phyloP scores from a whole-genome alignment of 1,140 invertebrate species.

The Rhyacophila brunnea region DNA sequence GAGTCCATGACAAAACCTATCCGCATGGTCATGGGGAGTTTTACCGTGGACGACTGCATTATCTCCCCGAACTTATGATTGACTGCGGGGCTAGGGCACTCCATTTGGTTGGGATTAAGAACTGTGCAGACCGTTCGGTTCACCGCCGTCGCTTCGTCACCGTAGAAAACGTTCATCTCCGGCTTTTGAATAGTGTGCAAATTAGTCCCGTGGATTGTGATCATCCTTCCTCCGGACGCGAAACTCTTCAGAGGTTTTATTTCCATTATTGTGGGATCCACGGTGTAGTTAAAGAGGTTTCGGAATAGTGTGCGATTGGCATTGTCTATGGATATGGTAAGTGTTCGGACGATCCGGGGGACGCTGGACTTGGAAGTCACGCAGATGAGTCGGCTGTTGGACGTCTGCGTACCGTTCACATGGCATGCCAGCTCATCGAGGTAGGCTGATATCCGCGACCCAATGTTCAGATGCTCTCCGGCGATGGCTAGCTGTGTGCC shows the following conservation, averaged over 20 bases:
- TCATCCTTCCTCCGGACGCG: conserved; percentile 87
- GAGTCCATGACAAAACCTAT: conserved; percentile 96
- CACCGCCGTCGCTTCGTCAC: conserved; percentile 66
- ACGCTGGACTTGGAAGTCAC: conserved; percentile 68
- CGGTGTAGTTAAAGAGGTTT: conserved; percentile 88
- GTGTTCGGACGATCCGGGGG: conserved; percentile 45
- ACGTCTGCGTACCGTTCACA: conserved; percentile 84
- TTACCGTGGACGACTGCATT: conserved; percentile 39
- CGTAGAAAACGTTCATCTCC: conserved; percentile 79
- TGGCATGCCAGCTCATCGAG: conserved; percentile 86
- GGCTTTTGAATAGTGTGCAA: conserved; percentile 89
- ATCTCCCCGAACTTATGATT: conserved; percentile 58
- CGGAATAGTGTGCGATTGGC: conserved; percentile 72
- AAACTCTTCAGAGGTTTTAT: conserved; percentile 87
- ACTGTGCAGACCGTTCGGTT: conserved; percentile 84
- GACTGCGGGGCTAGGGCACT: conserved; percentile 89
- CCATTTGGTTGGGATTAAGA: conserved; percentile 87
- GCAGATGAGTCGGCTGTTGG: conserved; percentile 85
- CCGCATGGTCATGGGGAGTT: conserved; percentile 65
- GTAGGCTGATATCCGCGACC: conserved; percentile 82
- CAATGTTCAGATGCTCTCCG: conserved; percentile 91
- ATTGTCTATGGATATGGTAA: conserved; percentile 60
- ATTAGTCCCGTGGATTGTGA: conserved; percentile 90
- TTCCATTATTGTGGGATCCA: conserved; percentile 91
- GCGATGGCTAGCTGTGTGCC: conserved; percentile 89